A percentile compares a stretch with the other conserved stretches of the same genome.
Evolutionary conservation across 2,113 vertebrate species (phyloP).

Genomic region (Leptosomus discolor): DNA sequence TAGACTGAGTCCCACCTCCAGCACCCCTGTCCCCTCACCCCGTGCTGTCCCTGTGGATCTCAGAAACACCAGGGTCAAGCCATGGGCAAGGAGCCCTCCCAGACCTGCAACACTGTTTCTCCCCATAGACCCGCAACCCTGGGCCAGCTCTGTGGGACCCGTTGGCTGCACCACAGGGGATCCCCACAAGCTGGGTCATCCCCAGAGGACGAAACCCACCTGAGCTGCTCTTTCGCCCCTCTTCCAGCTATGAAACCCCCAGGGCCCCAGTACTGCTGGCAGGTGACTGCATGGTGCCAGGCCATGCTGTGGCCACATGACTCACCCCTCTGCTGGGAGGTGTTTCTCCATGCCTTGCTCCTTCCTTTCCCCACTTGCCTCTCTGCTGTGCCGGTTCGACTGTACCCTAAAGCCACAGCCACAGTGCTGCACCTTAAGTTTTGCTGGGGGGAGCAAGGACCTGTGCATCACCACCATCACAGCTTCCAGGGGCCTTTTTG

Average conservation of each 20-base stretch:
- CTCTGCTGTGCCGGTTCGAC: rapidly evolving
- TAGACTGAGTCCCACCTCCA: neutral
- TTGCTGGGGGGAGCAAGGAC: neutral
- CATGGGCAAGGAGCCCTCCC: neutral
- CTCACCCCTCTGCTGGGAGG: neutral
- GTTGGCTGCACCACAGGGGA: neutral
- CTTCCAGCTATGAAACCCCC: neutral
- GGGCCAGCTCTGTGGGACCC: neutral
- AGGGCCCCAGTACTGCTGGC: rapidly evolving
- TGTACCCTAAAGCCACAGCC: neutral
- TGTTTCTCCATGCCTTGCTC: neutral
- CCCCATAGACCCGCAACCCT: rapidly evolving
- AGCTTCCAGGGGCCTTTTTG: neutral
- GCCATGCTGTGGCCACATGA: neutral
- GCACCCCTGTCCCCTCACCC: neutral
- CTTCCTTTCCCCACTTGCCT: neutral
- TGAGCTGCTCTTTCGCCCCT: rapidly evolving
- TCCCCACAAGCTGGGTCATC: neutral
- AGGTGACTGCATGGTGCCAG: neutral
- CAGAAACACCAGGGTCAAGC: neutral
- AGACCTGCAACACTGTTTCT: neutral
- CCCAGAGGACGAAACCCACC: neutral
- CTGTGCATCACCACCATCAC: rapidly evolving
- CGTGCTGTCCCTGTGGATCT: rapidly evolving
- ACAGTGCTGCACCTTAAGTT: neutral